Base-by-base conservation (phyloP, 1,140 invertebrate genomes). In the Carcinoscorpius rotundicauda region DNA sequence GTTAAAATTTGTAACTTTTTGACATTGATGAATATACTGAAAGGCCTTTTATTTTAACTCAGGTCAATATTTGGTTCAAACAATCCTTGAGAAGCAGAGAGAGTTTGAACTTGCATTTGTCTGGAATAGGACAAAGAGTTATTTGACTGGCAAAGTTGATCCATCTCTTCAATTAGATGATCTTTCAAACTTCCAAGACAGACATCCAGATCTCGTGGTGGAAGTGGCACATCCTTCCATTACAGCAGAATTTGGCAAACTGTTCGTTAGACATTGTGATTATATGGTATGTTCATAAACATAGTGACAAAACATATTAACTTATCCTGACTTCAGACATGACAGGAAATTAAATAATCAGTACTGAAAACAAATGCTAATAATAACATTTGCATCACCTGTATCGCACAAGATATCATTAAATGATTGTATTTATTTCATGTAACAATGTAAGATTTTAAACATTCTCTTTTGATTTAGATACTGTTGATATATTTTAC, bases 221-320 rank as follows among this genome's bases (percentile, higher is more conserved):
- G 83, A 84, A 74, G 83, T 84, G 1, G 80, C 82, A 51, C 83
- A 84, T 75, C 83, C 83, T 8, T 69, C 71, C 59, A 78, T 84
- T n/a, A 76, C 80, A 4, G 67, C 76, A 62, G 62, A 79, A 65
- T 81, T 77, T 73, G 82, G 80, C 9, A 68, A 72, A 9, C n/a
- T 68, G 5, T 81, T 84, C 70, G 69, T 83, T 8, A 51, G 74
- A 49, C 61, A 76, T 66, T 73, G 76, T 9, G 78, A 82, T 70
- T 79, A 78, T 66, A 76, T 82, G 76, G 79, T 82, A 72, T 70
- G 64, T 53, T 63, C 50, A 56, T 9, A 51, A 52, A 58, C 52
- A 4, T 4, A 29, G 29, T 29, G 29, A 29, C 29, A 29, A 29
- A 29, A 29, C 29, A n/a, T 48, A 49, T 52, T 51, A 11, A 65